These are phyloP conservation scores for Cheirogaleus medius DNA, from an alignment of 2,113 vertebrate genomes.

Conservation along the genomic window DNA sequence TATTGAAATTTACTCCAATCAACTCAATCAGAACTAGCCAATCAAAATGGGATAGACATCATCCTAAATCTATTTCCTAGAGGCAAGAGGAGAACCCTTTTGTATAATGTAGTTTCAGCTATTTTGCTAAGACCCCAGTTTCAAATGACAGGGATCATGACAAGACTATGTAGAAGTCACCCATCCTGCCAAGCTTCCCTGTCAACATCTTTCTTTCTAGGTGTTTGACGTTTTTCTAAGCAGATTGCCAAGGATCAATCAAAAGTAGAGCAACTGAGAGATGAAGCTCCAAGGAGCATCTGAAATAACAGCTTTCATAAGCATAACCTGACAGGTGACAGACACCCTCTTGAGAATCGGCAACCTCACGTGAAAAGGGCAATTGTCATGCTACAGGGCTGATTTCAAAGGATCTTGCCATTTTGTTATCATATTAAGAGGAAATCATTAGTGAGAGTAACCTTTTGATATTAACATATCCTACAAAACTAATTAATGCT, in stretches of 20 bases:
- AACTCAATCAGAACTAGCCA: background rate
- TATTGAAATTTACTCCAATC: background rate
- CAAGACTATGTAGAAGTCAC: background rate
- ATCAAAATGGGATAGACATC: background rate
- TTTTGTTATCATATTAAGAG: constrained; percentile 16
- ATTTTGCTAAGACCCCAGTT: background rate
- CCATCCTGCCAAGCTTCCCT: background rate
- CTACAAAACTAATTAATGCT: constrained; percentile 47
- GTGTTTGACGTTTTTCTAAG: background rate
- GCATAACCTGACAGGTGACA: background rate
- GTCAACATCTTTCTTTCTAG: background rate
- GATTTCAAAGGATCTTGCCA: constrained; percentile 42
- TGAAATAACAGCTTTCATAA: background rate
- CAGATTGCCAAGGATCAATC: background rate
- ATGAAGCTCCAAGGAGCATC: background rate
- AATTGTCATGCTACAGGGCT: background rate
- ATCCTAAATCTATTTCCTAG: background rate
- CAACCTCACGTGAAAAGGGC: background rate
- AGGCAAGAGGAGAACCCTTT: background rate
- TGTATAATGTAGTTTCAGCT: background rate
- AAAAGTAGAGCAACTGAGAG: background rate
- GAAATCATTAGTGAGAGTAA: constrained; percentile 56
- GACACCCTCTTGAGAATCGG: background rate
- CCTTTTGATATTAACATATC: constrained; percentile 26
- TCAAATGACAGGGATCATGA: background rate